These are phyloP conservation scores for Tonatia bakeri DNA, from an alignment of 2,113 vertebrate species.

Conservation along the genomic window DNA sequence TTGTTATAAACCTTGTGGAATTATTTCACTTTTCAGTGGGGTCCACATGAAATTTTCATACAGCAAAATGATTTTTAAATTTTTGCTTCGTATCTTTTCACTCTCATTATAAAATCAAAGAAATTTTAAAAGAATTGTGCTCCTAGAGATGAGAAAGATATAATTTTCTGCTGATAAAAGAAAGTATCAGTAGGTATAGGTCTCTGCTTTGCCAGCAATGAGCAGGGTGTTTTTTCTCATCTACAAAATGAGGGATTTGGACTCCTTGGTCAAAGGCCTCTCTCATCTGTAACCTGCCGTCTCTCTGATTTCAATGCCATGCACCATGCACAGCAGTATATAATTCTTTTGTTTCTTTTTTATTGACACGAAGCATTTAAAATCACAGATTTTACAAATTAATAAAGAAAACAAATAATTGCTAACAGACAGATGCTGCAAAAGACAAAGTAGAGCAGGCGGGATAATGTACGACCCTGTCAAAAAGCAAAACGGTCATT, in stretches of 20 bases:
- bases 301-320: background rate
- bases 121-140: background rate
- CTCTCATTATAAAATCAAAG: background rate
- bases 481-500: background rate
- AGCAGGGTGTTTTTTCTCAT: background rate
- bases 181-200: background rate
- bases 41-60: background rate
- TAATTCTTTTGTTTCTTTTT: background rate
- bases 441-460: background rate
- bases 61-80: background rate
- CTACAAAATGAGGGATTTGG: background rate
- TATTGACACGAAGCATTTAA: background rate
- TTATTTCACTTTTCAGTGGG: background rate
- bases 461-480: background rate
- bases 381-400: background rate
- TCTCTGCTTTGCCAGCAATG: background rate
- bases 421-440: background rate
- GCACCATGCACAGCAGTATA: background rate
- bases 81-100: background rate
- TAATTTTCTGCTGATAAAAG: background rate
- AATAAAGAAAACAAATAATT: constrained; percentile 30
- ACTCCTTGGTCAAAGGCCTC: background rate
- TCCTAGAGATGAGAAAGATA: background rate
- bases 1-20: background rate
- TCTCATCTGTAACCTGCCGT: background rate